Base-by-base conservation (phyloP, 2,797 vertebrate genomes). In the Tokudaia tokunoshimensis region DNA sequence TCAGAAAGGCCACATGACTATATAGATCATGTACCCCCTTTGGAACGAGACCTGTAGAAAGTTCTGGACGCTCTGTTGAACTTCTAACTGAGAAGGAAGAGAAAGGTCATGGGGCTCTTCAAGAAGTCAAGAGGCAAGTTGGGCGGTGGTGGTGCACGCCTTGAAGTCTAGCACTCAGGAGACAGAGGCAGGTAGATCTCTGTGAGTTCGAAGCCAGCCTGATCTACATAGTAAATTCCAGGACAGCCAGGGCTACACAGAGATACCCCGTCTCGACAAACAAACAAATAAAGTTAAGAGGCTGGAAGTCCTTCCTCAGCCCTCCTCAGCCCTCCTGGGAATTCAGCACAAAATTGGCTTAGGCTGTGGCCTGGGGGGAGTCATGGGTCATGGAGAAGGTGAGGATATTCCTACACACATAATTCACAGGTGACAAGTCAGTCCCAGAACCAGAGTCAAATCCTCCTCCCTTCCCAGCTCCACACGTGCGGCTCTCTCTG, bases 1-100 rank as follows among this genome's bases (percentile, higher is more conserved):
- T 47, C 50, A 67, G 41, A 91, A 9, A 31, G 17, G 74, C 34
- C n/a, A 20, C 24, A 75, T 3, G 74, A 14, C 13, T 61, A 31
- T 72, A 76, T 44, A 76, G n/a, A n/a, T n/a, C 8, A 34, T 7
- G 34, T 15, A 61, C 26, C 63, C 74, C 41, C 12, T 81, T 47
- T 19, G 61, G 19, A 82, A 15, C 26, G 50, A 50, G 94, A 41
- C 13, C 31, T 37, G 11, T 19, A 52, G 55, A 31, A 95, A 59
- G 75, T 52, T 91, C 89, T 67, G 19, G 61, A 96, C n/a, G 61
- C 65, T 94, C 87, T 70, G 6, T 24, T 44, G n/a, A 65, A 29
- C 24, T 81, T 47, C 50, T n/a, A 11, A 29, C 41, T 44, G 75
- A 47, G 31, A 82, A 92, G 24, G 37, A 74, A 83, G 44, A 9